These are phyloP conservation scores for Mohoua ochrocephala DNA, from an alignment of 2,113 vertebrate species.

Conservation along the genomic window DNA sequence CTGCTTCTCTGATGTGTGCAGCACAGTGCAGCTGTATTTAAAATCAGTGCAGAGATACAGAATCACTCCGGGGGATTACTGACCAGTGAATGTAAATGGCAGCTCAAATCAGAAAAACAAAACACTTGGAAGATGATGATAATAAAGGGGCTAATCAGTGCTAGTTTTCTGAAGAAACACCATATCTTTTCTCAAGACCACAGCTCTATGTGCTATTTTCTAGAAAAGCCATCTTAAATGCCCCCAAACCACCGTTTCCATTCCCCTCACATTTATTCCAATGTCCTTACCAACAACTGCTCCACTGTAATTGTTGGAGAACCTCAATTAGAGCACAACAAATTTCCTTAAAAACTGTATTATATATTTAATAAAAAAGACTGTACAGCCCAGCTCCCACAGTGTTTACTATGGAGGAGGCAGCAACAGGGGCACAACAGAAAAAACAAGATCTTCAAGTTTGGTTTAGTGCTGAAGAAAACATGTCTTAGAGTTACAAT, in stretches of 20 bases:
- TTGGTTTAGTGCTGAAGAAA: not conserved
- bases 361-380: not conserved
- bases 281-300: not conserved
- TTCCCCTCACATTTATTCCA: not conserved
- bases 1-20: not conserved
- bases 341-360: not conserved
- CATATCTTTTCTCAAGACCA: not conserved
- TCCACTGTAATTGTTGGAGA: not conserved
- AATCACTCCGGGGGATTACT: not conserved
- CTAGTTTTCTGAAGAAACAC: not conserved
- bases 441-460: not conserved
- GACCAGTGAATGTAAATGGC: not conserved
- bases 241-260: fast-evolving
- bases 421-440: not conserved
- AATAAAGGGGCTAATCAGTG: not conserved
- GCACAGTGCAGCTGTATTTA: not conserved
- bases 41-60: not conserved
- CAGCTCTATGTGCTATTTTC: not conserved
- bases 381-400: not conserved
- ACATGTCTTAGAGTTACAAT: not conserved
- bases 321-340: not conserved
- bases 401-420: not conserved
- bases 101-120: not conserved
- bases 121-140: not conserved
- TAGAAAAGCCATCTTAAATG: not conserved